Percentiles rank a stretch among this genome's conserved stretches.
These are phyloP conservation scores for Simalia tracyae DNA, from an alignment of 2,797 vertebrate species.

Conservation along the genomic window DNA sequence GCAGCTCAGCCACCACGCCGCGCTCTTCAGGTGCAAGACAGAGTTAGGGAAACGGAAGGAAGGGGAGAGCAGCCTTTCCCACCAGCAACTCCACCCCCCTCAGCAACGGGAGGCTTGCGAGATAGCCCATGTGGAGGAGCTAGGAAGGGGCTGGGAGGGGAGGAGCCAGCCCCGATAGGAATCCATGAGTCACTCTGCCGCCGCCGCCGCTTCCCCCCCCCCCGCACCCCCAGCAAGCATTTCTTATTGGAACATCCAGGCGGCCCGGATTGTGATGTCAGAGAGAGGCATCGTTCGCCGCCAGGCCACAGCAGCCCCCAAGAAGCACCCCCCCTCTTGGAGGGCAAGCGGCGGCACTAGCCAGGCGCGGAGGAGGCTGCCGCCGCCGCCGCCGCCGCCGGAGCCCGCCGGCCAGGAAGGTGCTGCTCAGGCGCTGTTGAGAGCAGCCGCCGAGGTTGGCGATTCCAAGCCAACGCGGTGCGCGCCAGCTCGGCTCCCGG, in stretches of 20 bases:
- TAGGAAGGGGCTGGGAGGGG: slow-evolving; percentile 45
- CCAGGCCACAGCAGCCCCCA: not conserved
- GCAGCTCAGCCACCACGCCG: slow-evolving; percentile 34
- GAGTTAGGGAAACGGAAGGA: slow-evolving; percentile 40
- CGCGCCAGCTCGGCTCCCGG: not conserved
- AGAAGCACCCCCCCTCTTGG: not conserved
- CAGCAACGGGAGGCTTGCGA: slow-evolving; percentile 40
- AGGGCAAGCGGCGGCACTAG: not conserved
- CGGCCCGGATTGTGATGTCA: slow-evolving; percentile 58
- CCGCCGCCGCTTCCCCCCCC: slow-evolving; percentile 43
- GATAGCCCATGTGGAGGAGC: slow-evolving; percentile 50
- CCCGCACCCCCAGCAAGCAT: not conserved
- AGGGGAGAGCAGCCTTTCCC: slow-evolving; percentile 52
- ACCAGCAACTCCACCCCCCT: slow-evolving; percentile 65
- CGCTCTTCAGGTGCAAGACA: slow-evolving; percentile 57
- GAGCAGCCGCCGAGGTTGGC: not conserved
- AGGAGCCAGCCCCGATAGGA: slow-evolving; percentile 57
- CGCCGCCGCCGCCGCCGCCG: not conserved
- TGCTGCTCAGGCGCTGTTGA: not conserved
- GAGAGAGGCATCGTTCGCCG: not conserved
- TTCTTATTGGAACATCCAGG: slow-evolving; percentile 25
- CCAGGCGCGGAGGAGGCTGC: not conserved
- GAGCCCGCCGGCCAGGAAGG: not conserved
- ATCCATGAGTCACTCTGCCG: slow-evolving; percentile 64
- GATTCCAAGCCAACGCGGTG: not conserved